Conservation (phyloP, 2,888 invertebrate genomes). For the Coleophora deauratella region DNA sequence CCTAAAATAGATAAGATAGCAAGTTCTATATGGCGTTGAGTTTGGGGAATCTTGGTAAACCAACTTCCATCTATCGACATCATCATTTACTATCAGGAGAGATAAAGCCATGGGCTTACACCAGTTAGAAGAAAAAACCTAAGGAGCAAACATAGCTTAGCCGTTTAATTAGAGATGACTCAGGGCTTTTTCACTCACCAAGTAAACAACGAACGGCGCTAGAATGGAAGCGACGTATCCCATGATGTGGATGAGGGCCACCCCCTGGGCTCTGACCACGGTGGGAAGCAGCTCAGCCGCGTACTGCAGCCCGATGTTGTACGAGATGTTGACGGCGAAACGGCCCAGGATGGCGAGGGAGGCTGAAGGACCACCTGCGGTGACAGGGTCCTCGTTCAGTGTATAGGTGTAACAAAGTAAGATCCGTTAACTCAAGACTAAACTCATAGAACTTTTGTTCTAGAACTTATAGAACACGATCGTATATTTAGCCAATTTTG, state of each 20-base stretch:
- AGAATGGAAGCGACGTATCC: conserved; percentile 89
- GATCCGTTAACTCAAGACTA: neutral
- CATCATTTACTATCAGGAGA: no score
- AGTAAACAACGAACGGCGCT: conserved; percentile 88
- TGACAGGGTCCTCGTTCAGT: neutral
- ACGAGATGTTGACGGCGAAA: conserved; percentile 90
- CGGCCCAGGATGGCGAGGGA: conserved; percentile 86
- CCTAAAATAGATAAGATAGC: no score
- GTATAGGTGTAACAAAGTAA: neutral
- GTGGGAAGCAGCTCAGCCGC: conserved; percentile 91
- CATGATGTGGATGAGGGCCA: conserved; percentile 90
- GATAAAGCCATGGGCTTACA: no score
- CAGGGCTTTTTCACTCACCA: conserved; percentile 63
- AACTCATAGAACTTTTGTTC: no score
- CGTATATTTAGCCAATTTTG: no score
- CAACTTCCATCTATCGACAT: no score
- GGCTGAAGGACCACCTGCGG: conserved; percentile 80
- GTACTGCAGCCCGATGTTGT: conserved; percentile 92
- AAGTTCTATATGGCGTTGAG: no score
- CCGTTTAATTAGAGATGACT: no score
- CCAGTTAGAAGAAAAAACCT: no score
- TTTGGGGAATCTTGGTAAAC: no score
- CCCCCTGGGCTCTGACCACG: conserved; percentile 89
- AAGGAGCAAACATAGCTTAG: no score
- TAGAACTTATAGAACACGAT: no score